Evolutionary conservation across 23 tunicate genomes (phyloP).

Genomic region (Trididemnum miniatum): DNA sequence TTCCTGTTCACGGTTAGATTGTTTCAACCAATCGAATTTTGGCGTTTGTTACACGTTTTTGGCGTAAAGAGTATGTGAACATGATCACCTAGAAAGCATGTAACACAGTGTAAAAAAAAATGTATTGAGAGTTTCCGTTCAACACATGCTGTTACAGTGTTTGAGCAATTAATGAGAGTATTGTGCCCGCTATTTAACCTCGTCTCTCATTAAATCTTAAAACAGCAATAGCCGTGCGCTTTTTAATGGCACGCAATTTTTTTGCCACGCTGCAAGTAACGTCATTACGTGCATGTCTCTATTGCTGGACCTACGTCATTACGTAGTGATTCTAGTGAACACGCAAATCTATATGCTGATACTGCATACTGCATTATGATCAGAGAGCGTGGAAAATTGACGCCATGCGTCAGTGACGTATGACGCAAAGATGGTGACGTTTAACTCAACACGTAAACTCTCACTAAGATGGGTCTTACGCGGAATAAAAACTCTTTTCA

Average conservation of each 20-base stretch:
- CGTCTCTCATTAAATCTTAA: not conserved
- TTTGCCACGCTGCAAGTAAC: no score
- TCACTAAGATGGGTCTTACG: not conserved
- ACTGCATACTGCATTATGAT: not conserved
- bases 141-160: not conserved
- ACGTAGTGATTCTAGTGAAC: not conserved
- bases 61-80: no score
- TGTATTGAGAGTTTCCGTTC: not conserved
- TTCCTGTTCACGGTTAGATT: no score
- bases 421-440: not conserved
- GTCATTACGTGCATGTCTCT: not conserved
- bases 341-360: not conserved
- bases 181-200: not conserved
- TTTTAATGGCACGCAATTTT: not conserved
- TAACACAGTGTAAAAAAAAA: no score
- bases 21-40: no score
- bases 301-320: not conserved
- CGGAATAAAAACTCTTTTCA: not conserved
- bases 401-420: not conserved
- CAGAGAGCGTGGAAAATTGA: not conserved
- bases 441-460: not conserved
- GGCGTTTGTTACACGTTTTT: no score
- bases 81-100: no score
- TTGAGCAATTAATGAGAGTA: not conserved
- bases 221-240: not conserved